Evolutionary conservation across 1,140 invertebrate species (phyloP).

Genomic region (Araneus ventricosus): DNA sequence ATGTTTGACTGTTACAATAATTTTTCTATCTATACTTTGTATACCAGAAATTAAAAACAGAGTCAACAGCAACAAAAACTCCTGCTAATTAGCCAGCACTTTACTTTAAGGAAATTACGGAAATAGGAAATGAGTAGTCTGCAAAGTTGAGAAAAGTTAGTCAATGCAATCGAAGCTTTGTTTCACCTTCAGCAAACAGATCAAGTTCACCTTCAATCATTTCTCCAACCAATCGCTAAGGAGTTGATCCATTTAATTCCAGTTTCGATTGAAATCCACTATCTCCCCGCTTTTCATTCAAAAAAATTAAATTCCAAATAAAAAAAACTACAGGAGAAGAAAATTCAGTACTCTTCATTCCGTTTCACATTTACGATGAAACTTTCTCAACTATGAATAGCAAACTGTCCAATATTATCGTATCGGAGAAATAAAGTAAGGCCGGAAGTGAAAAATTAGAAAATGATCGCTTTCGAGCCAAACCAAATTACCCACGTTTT

Average conservation of each 20-base stretch:
- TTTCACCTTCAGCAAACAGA: background rate
- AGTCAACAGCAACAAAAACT: too few species aligned
- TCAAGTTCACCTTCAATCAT: background rate
- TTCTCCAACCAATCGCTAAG: background rate
- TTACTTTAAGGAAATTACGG: too few species aligned
- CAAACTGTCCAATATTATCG: background rate
- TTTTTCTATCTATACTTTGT: too few species aligned
- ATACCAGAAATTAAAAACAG: too few species aligned
- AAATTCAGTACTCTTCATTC: background rate
- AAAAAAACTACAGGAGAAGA: background rate
- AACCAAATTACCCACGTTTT: conserved; percentile 40
- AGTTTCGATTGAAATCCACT: background rate
- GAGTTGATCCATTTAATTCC: background rate
- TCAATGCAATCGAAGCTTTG: background rate
- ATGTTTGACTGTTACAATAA: too few species aligned
- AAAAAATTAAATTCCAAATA: background rate
- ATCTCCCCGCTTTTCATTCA: too few species aligned
- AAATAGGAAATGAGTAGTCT: too few species aligned
- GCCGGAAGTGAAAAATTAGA: conserved; percentile 53
- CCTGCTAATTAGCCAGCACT: too few species aligned
- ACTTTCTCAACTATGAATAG: background rate
- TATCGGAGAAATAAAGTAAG: background rate
- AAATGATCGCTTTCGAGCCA: conserved; percentile 45
- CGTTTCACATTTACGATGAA: background rate
- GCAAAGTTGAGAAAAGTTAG: background rate